Evolutionary conservation across 2,888 invertebrate genomes (phyloP), one percentile per base, ranked within the genome.

Genomic region (Diadegma fenestrale): DNA sequence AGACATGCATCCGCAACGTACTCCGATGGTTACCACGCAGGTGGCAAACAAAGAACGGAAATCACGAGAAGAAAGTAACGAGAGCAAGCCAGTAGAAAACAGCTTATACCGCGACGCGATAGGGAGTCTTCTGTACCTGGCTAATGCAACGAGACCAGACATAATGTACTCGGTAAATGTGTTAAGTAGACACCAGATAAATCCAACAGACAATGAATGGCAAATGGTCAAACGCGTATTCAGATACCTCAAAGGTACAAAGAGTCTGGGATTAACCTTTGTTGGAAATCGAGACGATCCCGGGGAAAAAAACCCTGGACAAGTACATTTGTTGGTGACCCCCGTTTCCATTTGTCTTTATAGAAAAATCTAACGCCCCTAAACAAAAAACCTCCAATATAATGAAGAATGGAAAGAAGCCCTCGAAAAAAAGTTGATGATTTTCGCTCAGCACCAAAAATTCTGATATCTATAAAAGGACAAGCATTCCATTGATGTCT

Each of bases 181-280:
- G 6, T 72, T 86, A 30, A 87, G 86, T 45, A 83, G 86, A 78
- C 86, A 87, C 51, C 87, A 86, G 45, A 68, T 81, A 5, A 85
- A 86, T 75, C 86, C 87, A 7, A 88, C 87, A 7, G 85, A 86
- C 19, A 71, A 76, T 30, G 86, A 85, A 58, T 89, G 88, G 87
- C 80, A 84, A 81, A 86, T 85, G 85, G 82, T 84, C 17, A 86
- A 85, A 83, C 51, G 83, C 54, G 75, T 87, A 48, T 84, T 82
- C 64, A 72, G 82, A 72, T 85, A 86, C 66, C 71, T 88, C 19
- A 87, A 86, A 30, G 85, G 84, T 7, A 86, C 82, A 43, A 54
- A 51, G 48, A 66, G 30, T n/a, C 71, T 82, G 12, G 78, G 86
- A 26, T 76, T 87, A 43, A 82, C 3, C 19, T 87, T 69, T 26